These are phyloP conservation scores for Hippopotamus amphibius DNA, from an alignment of 2,113 vertebrate genomes.

Conservation along the genomic window DNA sequence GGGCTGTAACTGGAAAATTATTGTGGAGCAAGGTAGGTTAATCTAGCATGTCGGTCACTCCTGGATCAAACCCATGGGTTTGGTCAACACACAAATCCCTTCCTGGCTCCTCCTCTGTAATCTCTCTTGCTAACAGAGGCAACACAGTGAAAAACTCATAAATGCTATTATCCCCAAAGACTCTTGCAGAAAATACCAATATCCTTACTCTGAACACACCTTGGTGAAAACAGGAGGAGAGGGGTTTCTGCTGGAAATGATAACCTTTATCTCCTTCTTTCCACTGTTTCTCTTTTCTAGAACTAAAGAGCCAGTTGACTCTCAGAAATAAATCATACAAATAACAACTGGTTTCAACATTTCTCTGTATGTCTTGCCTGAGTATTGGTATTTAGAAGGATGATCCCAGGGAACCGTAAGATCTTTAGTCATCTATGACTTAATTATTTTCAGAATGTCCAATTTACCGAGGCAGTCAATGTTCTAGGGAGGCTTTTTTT, in stretches of 20 bases:
- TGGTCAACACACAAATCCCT: slow-evolving; percentile 6
- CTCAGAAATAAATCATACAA: slow-evolving; percentile 39
- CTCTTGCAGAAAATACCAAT: not conserved
- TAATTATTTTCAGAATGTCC: slow-evolving; percentile 1
- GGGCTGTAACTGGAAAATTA: slow-evolving; percentile 70
- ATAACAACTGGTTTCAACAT: not conserved
- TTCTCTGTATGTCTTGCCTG: not conserved
- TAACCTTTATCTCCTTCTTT: not conserved
- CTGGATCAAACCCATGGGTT: not conserved
- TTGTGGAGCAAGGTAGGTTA: slow-evolving; percentile 66
- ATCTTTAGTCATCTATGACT: slow-evolving; percentile 5
- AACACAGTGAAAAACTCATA: not conserved
- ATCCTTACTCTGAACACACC: not conserved
- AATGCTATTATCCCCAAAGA: slow-evolving; percentile 8
- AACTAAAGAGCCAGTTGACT: not conserved
- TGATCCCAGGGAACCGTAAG: not conserved
- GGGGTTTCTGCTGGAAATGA: not conserved
- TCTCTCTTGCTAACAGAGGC: not conserved
- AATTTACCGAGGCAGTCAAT: not conserved
- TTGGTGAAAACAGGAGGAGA: not conserved
- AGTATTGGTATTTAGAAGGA: slow-evolving; percentile 11
- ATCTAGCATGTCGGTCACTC: slow-evolving; percentile 69
- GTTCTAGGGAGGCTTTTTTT: not conserved
- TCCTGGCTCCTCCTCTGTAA: not conserved
- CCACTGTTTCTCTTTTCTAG: not conserved